These are phyloP conservation scores for Corythoichthys haematopterus DNA, from an alignment of 2,113 vertebrate species.

Conservation along the genomic window DNA sequence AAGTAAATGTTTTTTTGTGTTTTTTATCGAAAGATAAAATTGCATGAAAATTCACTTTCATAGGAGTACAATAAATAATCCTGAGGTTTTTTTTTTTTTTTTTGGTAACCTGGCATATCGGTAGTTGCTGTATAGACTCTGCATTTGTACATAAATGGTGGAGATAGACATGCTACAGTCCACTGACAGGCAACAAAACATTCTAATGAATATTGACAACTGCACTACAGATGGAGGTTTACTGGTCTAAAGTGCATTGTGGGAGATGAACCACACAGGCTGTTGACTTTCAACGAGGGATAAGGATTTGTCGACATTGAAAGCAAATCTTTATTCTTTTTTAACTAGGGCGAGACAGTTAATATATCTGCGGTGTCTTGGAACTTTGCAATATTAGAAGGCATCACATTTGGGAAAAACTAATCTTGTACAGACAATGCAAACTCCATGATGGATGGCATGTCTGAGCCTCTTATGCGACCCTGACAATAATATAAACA, in stretches of 20 bases:
- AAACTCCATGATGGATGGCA: constrained; percentile 31
- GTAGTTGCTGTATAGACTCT: too few relatives aligned
- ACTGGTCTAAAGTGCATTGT: background rate
- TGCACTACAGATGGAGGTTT: background rate
- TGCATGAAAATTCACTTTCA: background rate
- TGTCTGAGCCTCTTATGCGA: constrained; percentile 42
- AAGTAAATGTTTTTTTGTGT: background rate
- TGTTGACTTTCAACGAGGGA: background rate
- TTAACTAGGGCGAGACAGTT: constrained; percentile 8
- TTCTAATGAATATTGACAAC: background rate
- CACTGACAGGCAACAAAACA: background rate
- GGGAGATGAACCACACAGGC: background rate
- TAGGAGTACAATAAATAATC: background rate
- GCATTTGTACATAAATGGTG: too few relatives aligned
- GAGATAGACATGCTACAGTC: too few relatives aligned
- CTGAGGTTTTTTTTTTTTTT: background rate
- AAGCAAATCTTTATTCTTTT: background rate
- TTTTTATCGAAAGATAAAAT: background rate
- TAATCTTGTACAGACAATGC: constrained; percentile 27
- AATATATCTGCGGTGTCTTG: constrained; percentile 16
- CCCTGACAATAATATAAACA: constrained; percentile 48
- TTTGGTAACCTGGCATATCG: too few relatives aligned
- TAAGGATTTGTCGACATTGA: background rate
- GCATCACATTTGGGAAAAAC: constrained; percentile 31
- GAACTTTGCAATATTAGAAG: constrained; percentile 7